Evolutionary conservation across 1,140 invertebrate species (phyloP).

Genomic region (Bicyclus anynana): DNA sequence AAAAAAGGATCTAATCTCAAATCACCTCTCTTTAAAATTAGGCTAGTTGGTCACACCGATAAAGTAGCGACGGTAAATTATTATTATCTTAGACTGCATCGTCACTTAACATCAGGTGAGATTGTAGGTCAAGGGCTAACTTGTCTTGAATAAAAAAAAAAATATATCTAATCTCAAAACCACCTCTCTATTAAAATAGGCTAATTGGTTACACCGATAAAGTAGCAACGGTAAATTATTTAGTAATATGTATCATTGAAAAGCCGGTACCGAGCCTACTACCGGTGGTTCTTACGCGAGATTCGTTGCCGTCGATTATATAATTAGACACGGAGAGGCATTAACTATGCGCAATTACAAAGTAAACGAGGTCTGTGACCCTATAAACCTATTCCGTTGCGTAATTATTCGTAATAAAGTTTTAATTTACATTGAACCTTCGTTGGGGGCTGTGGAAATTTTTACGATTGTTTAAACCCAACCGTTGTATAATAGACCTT

Average conservation of each 20-base stretch:
- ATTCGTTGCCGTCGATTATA: constrained; percentile 12
- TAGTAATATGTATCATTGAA: not conserved
- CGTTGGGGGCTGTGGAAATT: not conserved
- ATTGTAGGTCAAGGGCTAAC: no score
- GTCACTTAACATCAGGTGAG: no score
- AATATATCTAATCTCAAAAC: no score
- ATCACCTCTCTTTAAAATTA: no score
- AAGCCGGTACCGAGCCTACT: constrained; percentile 3
- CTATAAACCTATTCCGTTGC: constrained; percentile 18
- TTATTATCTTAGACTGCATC: no score
- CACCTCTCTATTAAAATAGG: no score
- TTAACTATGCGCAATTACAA: constrained; percentile 19
- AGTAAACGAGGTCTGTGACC: constrained; percentile 23
- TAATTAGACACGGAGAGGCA: constrained; percentile 21
- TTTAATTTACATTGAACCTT: constrained; percentile 1
- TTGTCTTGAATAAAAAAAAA: no score
- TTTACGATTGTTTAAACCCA: not conserved
- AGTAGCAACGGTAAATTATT: no score
- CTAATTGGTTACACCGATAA: no score
- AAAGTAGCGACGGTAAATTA: no score
- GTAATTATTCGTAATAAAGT: constrained; percentile 3
- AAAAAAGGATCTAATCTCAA: no score
- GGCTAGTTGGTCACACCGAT: no score
- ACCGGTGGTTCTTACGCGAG: constrained; percentile 10
- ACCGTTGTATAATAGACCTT: not conserved